A percentile compares a stretch with the other conserved stretches of the same genome.
Conservation (phyloP, 2,113 vertebrate species). For the Prionailurus viverrinus region DNA sequence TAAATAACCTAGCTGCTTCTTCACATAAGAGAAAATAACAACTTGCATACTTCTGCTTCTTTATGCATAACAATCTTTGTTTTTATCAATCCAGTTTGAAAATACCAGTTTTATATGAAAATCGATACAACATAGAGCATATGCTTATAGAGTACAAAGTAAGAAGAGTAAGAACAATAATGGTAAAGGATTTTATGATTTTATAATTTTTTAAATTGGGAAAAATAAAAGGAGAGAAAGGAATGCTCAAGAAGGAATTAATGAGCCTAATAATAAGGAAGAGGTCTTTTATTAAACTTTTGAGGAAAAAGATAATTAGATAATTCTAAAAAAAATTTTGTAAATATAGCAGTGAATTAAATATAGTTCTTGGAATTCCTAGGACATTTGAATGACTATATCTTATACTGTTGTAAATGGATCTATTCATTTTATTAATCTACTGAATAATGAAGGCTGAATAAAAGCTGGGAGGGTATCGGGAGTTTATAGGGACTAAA, state of each 20-base stretch:
- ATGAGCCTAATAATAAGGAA: conserved; percentile 8
- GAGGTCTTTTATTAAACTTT: neutral
- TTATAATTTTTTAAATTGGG: neutral
- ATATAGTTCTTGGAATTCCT: neutral
- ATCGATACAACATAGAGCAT: neutral
- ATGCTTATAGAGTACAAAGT: neutral
- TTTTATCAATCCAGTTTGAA: conserved; percentile 28
- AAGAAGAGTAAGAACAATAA: neutral
- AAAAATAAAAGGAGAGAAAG: conserved; percentile 16
- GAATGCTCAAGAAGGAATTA: neutral
- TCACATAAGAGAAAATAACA: neutral
- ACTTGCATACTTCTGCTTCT: neutral
- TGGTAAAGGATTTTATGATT: neutral
- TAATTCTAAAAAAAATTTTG: neutral
- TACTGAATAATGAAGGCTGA: neutral
- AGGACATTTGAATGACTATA: neutral
- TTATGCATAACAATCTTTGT: neutral
- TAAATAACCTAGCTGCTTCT: neutral
- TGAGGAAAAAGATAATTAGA: neutral
- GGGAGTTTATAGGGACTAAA: neutral
- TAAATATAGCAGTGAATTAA: neutral
- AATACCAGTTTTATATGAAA: neutral
- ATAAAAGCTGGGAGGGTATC: neutral
- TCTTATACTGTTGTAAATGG: neutral
- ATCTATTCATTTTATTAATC: neutral